A percentile compares a stretch with the other conserved stretches of the same genome.
phyloP scores from a whole-genome alignment of 2,888 invertebrate species.

The Troides helena region DNA sequence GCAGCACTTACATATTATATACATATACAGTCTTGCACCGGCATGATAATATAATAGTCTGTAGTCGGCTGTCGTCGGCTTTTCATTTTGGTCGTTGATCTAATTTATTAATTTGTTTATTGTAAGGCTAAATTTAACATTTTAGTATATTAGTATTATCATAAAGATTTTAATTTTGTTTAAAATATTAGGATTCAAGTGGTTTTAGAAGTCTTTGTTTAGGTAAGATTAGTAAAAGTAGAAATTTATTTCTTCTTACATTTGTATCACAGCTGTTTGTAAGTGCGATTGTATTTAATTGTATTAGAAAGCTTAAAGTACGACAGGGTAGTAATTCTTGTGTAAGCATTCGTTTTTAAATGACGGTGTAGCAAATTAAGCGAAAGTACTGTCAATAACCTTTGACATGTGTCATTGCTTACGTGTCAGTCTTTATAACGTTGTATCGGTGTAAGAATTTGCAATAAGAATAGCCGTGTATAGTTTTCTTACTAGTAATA shows the following conservation, averaged over 20 bases:
- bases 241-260: neutral
- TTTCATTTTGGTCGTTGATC: constrained; percentile 11
- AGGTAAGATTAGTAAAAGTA: constrained; percentile 2
- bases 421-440: constrained; percentile 63
- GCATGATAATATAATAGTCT: constrained; percentile 6
- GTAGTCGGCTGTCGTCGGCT: constrained; percentile 20
- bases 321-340: neutral
- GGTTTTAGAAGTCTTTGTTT: neutral
- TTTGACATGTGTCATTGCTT: constrained; percentile 81
- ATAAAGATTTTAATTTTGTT: neutral
- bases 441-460: constrained; percentile 25
- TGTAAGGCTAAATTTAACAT: neutral
- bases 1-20: neutral
- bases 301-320: neutral
- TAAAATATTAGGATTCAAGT: neutral
- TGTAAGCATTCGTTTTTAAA: neutral
- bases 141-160: neutral
- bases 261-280: constrained; percentile 3
- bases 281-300: neutral
- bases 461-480: constrained; percentile 6
- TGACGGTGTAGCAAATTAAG: constrained; percentile 37
- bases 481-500: constrained; percentile 1
- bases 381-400: constrained; percentile 75
- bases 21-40: neutral
- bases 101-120: constrained; percentile 25